These are phyloP conservation scores for Cataglyphis cursor DNA, from an alignment of 2,888 invertebrate species.

Conservation along the genomic window DNA sequence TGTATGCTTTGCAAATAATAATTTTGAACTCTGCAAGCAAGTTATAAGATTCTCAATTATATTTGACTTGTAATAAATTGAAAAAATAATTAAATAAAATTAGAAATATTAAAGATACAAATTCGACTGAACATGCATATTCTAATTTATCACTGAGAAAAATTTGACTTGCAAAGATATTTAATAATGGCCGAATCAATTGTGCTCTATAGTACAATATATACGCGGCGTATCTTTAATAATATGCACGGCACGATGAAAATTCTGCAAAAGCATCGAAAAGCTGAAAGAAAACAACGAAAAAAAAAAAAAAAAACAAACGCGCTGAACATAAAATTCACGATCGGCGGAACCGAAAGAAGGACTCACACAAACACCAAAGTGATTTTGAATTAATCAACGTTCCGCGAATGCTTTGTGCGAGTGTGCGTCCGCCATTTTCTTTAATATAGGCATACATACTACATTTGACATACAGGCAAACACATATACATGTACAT, in stretches of 20 bases:
- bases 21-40: neutral
- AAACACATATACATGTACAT: neutral
- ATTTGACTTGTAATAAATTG: neutral
- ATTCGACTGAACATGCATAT: neutral
- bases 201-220: neutral
- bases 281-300: slow-evolving; percentile 2
- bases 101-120: neutral
- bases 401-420: slow-evolving; percentile 79
- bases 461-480: slow-evolving; percentile 70
- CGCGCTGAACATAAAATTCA: neutral
- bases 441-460: slow-evolving; percentile 82
- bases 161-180: neutral
- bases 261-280: neutral
- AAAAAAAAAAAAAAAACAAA: neutral
- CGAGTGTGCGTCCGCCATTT: slow-evolving; percentile 84
- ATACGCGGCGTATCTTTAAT: slow-evolving; percentile 21
- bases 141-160: neutral
- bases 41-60: neutral
- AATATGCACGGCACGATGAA: neutral
- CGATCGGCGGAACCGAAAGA: neutral
- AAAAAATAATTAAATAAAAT: neutral
- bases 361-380: slow-evolving; percentile 23
- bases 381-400: slow-evolving; percentile 74
- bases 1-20: neutral
- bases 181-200: slow-evolving; percentile 27